Evolutionary conservation across 2,113 vertebrate species (phyloP).

Genomic region (Microcebus jonahi): DNA sequence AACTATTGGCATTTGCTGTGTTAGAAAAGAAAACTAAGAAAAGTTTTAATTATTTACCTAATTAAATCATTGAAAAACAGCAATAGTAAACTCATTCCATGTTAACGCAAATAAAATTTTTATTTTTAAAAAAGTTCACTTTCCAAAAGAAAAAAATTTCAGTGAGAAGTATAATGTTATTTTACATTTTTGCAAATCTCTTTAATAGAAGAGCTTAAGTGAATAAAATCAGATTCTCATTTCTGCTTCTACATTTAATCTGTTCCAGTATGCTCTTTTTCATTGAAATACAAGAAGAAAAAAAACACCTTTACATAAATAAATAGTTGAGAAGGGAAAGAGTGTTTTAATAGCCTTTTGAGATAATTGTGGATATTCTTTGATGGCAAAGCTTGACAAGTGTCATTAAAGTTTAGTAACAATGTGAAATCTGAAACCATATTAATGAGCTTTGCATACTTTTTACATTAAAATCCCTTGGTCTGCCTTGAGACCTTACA

Average conservation of each 20-base stretch:
- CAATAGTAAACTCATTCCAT: background rate
- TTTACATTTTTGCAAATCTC: conserved; percentile 13
- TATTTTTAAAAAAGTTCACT: background rate
- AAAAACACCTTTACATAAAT: background rate
- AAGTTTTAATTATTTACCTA: background rate
- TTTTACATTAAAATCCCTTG: background rate
- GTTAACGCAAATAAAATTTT: background rate
- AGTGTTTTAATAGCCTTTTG: background rate
- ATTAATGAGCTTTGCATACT: background rate
- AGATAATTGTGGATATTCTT: conserved; percentile 9
- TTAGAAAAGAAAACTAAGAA: conserved; percentile 12
- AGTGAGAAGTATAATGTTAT: background rate
- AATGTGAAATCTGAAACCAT: background rate
- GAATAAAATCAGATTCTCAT: background rate
- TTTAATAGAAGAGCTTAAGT: background rate
- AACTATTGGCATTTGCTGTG: background rate
- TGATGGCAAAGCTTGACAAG: background rate
- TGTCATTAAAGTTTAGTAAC: background rate
- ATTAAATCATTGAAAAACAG: conserved; percentile 11
- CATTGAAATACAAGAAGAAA: conserved; percentile 30
- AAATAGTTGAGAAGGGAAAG: background rate
- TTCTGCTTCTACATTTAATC: background rate
- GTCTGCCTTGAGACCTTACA: background rate
- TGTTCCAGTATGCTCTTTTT: background rate
- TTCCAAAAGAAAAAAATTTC: background rate